Evolutionary conservation across 2,113 vertebrate species (phyloP), one percentile per base, ranked within the genome.

Genomic region (Rhea pennata): DNA sequence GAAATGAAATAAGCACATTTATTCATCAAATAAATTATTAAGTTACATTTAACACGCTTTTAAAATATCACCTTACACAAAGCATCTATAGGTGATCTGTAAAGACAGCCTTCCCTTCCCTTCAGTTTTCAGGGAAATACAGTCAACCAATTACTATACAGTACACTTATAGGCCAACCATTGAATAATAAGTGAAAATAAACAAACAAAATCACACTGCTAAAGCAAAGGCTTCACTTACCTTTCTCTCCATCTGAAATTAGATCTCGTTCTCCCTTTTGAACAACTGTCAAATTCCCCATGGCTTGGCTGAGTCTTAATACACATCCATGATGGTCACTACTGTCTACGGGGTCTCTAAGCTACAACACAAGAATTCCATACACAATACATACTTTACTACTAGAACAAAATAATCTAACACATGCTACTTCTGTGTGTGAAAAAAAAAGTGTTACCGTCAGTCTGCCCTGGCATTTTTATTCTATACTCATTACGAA

Each of bases 201-300:
- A 90, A 40, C 33, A 48, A 67, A 84, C 33, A 71, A 73, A 31
- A 39, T 22, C 17, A 71, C 40, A 54, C 0, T 39, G 56, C 48
- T 80, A 21, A 75, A 89, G 39, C 74, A 85, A 56, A 85, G 36
- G 26, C 59, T 93, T 80, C 77, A 97, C 98, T 97, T 88, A 99
- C 99, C 99, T 82, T 98, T 99, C 61, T 98, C 98, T 87, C 99
- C 99, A 3, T 99, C 98, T 14, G 99, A 99, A 92, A 99, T 99
- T 54, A 99, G 97, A 93, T 99, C 99, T 87, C 98, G 98, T 69
- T 99, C 98, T 89, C 99, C 99, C 95, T 99, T 99, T 48, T 98
- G 98, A 95, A 99, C 98, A 97, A 99, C 80, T 3, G 99, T 99
- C 93, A 99, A 94, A 87, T 99, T 99, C 20, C 99, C 99, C 98